Conservation (phyloP, 2,888 invertebrate species). For the Emmelina monodactyla region DNA sequence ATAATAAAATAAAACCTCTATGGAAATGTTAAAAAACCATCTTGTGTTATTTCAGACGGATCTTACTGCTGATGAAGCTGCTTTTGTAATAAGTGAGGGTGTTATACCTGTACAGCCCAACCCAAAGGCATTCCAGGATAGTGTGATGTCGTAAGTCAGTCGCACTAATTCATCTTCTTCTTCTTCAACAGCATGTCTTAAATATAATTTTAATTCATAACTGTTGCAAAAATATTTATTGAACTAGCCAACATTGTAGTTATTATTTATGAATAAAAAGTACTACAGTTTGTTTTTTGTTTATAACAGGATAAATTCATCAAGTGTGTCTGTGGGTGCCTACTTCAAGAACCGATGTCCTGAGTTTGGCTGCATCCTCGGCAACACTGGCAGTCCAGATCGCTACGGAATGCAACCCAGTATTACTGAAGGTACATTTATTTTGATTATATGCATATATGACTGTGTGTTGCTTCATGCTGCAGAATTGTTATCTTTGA, state of each 20-base stretch:
- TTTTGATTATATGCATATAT: no score
- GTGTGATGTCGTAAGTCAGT: no score
- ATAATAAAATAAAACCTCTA: background rate
- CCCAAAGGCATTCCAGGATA: conserved; percentile 27
- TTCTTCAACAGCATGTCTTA: conserved; percentile 31
- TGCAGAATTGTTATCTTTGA: no score
- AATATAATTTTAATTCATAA: no score
- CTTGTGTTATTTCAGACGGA: conserved; percentile 34
- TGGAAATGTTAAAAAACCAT: background rate
- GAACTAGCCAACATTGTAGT: no score
- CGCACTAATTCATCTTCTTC: no score
- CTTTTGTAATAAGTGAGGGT: conserved; percentile 37
- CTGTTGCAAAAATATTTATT: no score
- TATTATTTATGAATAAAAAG: background rate
- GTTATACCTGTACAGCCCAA: conserved; percentile 34
- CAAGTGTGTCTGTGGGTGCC: conserved; percentile 45
- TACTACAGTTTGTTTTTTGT: no score
- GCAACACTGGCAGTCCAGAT: conserved; percentile 39
- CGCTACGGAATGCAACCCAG: conserved; percentile 30
- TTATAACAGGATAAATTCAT: no score
- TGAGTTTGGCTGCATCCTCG: conserved; percentile 36
- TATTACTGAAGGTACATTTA: conserved; percentile 36
- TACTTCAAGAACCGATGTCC: conserved; percentile 49
- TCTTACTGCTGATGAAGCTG: conserved; percentile 47
- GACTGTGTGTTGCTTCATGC: no score